Conservation (phyloP, 2,888 invertebrate genomes). For the Asteroscopus sphinx region DNA sequence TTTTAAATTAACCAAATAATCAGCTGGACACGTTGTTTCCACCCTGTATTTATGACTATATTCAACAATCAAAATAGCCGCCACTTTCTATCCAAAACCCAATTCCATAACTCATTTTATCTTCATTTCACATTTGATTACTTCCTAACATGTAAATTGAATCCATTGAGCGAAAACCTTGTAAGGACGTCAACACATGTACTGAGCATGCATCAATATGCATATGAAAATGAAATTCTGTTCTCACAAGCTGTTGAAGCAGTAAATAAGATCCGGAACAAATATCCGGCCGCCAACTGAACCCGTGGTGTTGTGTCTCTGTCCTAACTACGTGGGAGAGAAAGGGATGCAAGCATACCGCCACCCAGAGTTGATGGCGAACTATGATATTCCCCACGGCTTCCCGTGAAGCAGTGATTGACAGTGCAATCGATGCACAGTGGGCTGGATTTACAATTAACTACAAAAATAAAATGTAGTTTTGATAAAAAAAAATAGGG, state of each 20-base stretch:
- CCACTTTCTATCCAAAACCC: background rate
- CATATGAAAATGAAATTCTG: slow-evolving; percentile 79
- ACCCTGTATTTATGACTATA: too few relatives aligned
- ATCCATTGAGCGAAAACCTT: slow-evolving; percentile 48
- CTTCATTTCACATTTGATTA: slow-evolving; percentile 41
- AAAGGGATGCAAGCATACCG: slow-evolving; percentile 53
- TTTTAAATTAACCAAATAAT: too few relatives aligned
- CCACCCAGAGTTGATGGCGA: slow-evolving; percentile 67
- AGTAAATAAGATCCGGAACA: slow-evolving; percentile 84
- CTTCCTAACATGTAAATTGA: slow-evolving; percentile 51
- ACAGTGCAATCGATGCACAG: slow-evolving; percentile 78
- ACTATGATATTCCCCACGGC: slow-evolving; percentile 72
- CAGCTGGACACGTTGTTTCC: too few relatives aligned
- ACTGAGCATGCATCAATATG: slow-evolving; percentile 74
- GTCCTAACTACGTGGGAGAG: slow-evolving; percentile 48
- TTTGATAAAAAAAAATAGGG: background rate
- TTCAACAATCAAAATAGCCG: background rate
- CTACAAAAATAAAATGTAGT: slow-evolving; percentile 1
- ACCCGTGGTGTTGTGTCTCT: slow-evolving; percentile 62
- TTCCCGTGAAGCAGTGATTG: slow-evolving; percentile 76
- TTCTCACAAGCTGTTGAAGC: slow-evolving; percentile 75
- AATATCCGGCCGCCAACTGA: slow-evolving; percentile 80
- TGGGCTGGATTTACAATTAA: slow-evolving; percentile 25
- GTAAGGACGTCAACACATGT: slow-evolving; percentile 66
- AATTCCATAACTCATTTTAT: slow-evolving; percentile 35